Evolutionary conservation across 64 coral and sea anemone genomes (phyloP), one percentile per base, ranked within the genome.

Genomic region (Pocillopora verrucosa): DNA sequence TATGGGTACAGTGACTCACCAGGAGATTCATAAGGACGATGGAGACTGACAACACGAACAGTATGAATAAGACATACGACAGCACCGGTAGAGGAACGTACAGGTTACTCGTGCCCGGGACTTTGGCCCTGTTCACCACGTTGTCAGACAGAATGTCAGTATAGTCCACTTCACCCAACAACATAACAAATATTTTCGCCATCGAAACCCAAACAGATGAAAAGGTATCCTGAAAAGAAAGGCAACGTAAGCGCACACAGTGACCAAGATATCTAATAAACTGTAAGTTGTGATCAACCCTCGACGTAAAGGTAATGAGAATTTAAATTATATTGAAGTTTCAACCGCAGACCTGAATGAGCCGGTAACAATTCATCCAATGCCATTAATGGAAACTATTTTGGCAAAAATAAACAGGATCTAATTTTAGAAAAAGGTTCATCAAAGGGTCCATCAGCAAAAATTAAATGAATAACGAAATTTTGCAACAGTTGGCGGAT

Each of bases 21-120:
- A 93, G 14, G 20, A 96, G 87, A 72, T 96, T 96, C 95, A 96
- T 96, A 16, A 96, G 88, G 60, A 96, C 84, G 19, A 96, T 86
- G 7, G 95, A 92, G n/a, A 91, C 95, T 24, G 85, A 69, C 58
- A 96, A 60, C 15, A 93, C 72, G 59, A 96, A 96, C 41, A 93
- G 16, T 38, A 76, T 25, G 57, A 93, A 96, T 10, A 91, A 24
- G 63, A 79, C 16, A 20, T 93, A 96, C 0, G 95, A 93, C 1
- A 96, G 34, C 30, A 60, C 87, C 37, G 91, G 95, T 6, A 96
- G 64, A 59, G 95, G 95, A 16, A 96, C 95, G 37, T 91, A 88
- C 15, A 77, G 88, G 24, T 87, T 79, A 5, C 79, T 78, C 61
- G 83, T 76, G 6, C 56, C 80, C 24, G 91, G 89, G 36, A 90